phyloP scores from a whole-genome alignment of 1,140 invertebrate genomes.

The Grapholita molesta region DNA sequence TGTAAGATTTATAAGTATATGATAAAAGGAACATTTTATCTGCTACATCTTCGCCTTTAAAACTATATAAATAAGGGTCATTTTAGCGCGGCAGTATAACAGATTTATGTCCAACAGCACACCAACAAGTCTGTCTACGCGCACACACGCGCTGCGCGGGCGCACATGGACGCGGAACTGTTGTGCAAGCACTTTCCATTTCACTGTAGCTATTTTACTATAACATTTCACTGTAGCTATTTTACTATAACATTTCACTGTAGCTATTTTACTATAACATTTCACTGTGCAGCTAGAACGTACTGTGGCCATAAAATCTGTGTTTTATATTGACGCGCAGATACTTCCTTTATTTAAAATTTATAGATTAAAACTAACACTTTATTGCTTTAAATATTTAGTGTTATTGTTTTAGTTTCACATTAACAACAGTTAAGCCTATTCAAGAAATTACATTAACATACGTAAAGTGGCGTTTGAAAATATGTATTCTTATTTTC shows the following conservation, averaged over 20 bases:
- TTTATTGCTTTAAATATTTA: neutral
- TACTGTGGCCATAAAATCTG: neutral
- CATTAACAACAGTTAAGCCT: neutral
- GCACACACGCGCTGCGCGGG: slow-evolving; percentile 32
- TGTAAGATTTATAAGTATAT: too few relatives aligned
- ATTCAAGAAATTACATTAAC: neutral
- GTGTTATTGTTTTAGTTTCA: neutral
- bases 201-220: slow-evolving; percentile 58
- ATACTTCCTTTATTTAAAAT: neutral
- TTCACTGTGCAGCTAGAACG: too few relatives aligned
- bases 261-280: too few relatives aligned
- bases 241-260: slow-evolving; percentile 74
- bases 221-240: slow-evolving; percentile 64
- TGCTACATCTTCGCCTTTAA: too few relatives aligned
- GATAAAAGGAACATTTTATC: too few relatives aligned
- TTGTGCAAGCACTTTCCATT: slow-evolving; percentile 76
- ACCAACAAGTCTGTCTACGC: slow-evolving; percentile 25
- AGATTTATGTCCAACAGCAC: slow-evolving; percentile 30
- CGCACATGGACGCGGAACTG: slow-evolving; percentile 34
- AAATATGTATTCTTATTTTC: too few relatives aligned
- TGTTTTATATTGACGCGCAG: neutral
- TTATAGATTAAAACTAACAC: neutral
- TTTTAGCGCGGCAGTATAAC: neutral
- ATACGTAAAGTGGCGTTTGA: too few relatives aligned
- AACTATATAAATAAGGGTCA: too few relatives aligned